A percentile compares a stretch with the other conserved stretches of the same genome.
Conservation (phyloP, 2,797 vertebrate species). For the Rhabdomys pumilio region DNA sequence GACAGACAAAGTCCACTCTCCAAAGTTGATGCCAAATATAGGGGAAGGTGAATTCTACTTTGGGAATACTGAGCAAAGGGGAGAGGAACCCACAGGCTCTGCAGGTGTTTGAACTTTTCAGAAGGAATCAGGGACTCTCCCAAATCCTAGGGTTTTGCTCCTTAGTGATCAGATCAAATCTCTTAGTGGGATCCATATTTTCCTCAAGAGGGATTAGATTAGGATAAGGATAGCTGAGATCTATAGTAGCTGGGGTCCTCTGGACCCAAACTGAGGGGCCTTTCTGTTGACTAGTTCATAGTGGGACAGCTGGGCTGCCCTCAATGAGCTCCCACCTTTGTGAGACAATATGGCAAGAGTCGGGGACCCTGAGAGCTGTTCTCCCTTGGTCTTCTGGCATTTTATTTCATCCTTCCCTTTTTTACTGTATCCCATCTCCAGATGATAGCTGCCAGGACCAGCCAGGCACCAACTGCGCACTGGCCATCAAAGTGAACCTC, state of each 20-base stretch:
- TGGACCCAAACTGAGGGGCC: rapidly evolving
- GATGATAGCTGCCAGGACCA: constrained; percentile 99
- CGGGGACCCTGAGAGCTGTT: not conserved
- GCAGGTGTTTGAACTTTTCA: not conserved
- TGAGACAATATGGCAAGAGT: rapidly evolving
- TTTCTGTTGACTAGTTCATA: not conserved
- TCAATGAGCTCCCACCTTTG: rapidly evolving
- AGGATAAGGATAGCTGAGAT: not conserved
- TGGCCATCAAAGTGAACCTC: constrained; percentile 98
- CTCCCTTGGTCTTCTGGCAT: not conserved
- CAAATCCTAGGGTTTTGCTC: not conserved
- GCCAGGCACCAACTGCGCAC: constrained; percentile 96
- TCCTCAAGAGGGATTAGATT: not conserved
- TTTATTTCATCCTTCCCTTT: rapidly evolving
- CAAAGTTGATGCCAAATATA: not conserved
- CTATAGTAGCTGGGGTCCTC: rapidly evolving
- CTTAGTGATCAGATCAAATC: not conserved
- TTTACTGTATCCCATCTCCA: constrained; percentile 72
- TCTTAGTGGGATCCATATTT: rapidly evolving
- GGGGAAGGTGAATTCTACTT: not conserved
- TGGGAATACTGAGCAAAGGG: rapidly evolving
- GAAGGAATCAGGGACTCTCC: no score
- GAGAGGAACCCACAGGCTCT: rapidly evolving
- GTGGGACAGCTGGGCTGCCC: not conserved
- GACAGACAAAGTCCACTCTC: not conserved